A percentile compares a stretch with the other conserved stretches of the same genome.
These are phyloP conservation scores for Gnathonemus longibarbis DNA, from an alignment of 2,113 vertebrate species.

Conservation along the genomic window DNA sequence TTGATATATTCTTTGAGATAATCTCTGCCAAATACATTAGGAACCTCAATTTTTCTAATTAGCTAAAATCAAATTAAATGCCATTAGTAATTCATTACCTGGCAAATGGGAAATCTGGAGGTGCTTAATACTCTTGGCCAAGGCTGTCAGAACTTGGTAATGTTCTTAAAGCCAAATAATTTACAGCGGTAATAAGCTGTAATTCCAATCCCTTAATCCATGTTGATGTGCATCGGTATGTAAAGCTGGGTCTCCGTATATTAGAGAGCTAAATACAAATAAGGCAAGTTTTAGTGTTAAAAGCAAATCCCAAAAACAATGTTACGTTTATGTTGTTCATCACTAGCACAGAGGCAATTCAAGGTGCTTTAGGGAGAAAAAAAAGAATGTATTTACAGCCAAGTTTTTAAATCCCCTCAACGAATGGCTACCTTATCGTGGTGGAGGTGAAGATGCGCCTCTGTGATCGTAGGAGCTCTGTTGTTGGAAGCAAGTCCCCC, in stretches of 20 bases:
- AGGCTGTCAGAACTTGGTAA: not conserved
- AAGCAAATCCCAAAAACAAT: not conserved
- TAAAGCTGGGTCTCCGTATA: not conserved
- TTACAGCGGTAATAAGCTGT: not conserved
- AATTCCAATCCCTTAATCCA: not conserved
- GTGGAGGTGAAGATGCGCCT: not conserved
- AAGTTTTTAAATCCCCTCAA: not conserved
- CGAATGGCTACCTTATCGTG: not conserved
- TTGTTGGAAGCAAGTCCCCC: not conserved
- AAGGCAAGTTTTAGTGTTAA: not conserved
- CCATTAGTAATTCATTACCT: constrained; percentile 3
- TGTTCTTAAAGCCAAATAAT: not conserved
- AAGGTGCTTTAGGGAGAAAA: not conserved
- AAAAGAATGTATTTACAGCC: not conserved
- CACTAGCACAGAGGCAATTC: not conserved
- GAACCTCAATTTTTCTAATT: not conserved
- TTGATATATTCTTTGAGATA: not conserved
- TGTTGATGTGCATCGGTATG: not conserved
- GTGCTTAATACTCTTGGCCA: constrained; percentile 11
- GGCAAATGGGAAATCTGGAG: not conserved
- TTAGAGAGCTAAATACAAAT: not conserved
- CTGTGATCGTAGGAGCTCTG: not conserved
- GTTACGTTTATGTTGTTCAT: not conserved
- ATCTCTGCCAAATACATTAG: constrained; percentile 2
- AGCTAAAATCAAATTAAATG: not conserved